Percentiles rank a stretch among this genome's conserved stretches.
Evolutionary conservation across 35 echinoderm and acorn worm genomes (phyloP).

Genomic region (Nesometra sesokonis): DNA sequence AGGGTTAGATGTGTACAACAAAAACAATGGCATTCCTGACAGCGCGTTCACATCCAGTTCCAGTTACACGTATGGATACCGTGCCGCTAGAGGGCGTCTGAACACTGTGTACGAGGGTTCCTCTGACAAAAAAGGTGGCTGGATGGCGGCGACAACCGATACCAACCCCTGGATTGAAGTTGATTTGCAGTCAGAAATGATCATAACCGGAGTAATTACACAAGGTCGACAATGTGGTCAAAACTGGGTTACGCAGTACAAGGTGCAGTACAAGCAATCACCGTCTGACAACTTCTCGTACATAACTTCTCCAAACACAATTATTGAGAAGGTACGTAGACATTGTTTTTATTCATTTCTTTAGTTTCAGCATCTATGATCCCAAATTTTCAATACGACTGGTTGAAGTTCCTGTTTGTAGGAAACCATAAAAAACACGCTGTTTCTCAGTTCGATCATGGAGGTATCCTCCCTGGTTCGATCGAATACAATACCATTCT

Average conservation of each 20-base stretch:
- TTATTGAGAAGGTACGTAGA: too few species aligned
- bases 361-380: too few species aligned
- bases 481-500: too few species aligned
- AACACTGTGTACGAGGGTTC: not conserved
- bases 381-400: too few species aligned
- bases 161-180: not conserved
- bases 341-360: too few species aligned
- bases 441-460: too few species aligned
- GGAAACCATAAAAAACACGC: too few species aligned
- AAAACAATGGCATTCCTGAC: not conserved
- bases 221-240: not conserved
- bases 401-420: too few species aligned
- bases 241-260: not conserved
- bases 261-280: not conserved
- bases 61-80: not conserved
- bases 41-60: not conserved
- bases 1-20: not conserved
- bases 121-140: not conserved
- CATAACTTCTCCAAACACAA: too few species aligned
- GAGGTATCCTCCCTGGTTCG: too few species aligned
- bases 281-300: too few species aligned
- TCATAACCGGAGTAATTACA: not conserved
- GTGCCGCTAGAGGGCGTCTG: not conserved
- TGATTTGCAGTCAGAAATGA: not conserved
- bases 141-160: not conserved